Percentiles rank a stretch among this genome's conserved stretches.
These are phyloP conservation scores for Blera fallax DNA, from an alignment of 2,888 invertebrate genomes.

Conservation along the genomic window DNA sequence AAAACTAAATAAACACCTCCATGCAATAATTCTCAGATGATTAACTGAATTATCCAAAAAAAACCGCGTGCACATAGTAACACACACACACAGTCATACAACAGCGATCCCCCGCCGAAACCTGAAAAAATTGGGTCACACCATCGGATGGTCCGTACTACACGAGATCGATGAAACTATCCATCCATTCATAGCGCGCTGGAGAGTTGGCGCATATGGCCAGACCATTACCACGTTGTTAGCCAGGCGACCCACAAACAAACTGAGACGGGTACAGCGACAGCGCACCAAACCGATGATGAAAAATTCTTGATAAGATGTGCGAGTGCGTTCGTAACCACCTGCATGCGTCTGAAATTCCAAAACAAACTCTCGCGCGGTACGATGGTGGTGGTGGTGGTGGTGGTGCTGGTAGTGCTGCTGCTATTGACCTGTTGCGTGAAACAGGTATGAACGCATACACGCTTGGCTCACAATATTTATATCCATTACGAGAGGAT, in stretches of 20 bases:
- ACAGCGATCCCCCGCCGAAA: conserved; percentile 3
- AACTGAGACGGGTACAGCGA: too few species aligned
- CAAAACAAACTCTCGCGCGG: not conserved
- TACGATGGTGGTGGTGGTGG: conserved; percentile 4
- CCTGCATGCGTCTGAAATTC: conserved; percentile 51
- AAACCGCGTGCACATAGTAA: conserved; percentile 33
- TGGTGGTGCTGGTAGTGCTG: not conserved
- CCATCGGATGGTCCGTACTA: conserved; percentile 35
- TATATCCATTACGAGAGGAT: conserved; percentile 58
- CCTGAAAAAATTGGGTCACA: conserved; percentile 62
- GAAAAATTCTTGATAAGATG: conserved; percentile 62
- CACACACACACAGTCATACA: not conserved
- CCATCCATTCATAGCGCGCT: conserved; percentile 46
- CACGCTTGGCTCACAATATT: conserved; percentile 14
- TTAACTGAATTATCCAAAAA: conserved; percentile 63
- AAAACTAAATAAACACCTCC: conserved; percentile 30
- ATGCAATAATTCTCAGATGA: conserved; percentile 55
- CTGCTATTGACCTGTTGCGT: conserved; percentile 63
- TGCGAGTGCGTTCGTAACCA: conserved; percentile 54
- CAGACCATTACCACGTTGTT: conserved; percentile 33
- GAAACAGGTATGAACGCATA: conserved; percentile 63
- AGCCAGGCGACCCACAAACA: conserved; percentile 58
- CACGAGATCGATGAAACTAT: conserved; percentile 55
- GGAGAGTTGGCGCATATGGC: conserved; percentile 44
- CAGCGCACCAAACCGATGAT: conserved; percentile 37